Evolutionary conservation across 1,140 invertebrate genomes (phyloP).

Genomic region (Pygmarrhopalites habei): DNA sequence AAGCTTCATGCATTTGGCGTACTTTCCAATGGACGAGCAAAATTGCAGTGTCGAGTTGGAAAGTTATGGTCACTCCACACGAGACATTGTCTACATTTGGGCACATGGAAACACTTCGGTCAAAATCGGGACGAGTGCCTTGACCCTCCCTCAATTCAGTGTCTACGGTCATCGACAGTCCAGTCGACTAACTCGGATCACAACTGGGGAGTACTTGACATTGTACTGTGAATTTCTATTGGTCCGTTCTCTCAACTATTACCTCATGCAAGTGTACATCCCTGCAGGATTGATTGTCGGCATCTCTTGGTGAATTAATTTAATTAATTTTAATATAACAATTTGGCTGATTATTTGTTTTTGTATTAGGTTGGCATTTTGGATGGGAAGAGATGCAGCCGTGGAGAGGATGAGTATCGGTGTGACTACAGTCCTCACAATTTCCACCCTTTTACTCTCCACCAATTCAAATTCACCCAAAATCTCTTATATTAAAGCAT

Average conservation of each 20-base stretch:
- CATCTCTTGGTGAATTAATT: slow-evolving; percentile 97
- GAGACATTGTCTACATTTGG: not conserved
- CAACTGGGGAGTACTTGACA: not conserved
- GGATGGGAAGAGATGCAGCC: slow-evolving; percentile 87
- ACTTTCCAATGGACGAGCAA: slow-evolving; percentile 52
- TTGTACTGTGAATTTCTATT: not conserved
- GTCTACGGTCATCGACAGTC: not conserved
- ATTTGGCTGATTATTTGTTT: too few species aligned
- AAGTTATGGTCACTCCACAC: not conserved
- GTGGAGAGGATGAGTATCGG: slow-evolving; percentile 90
- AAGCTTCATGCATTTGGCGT: slow-evolving; percentile 52
- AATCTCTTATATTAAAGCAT: slow-evolving; percentile 95
- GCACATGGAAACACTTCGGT: not conserved
- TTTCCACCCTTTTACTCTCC: slow-evolving; percentile 96
- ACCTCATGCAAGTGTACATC: slow-evolving; percentile 98
- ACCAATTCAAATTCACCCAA: slow-evolving; percentile 94
- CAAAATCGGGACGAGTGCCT: not conserved
- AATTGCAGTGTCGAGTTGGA: not conserved
- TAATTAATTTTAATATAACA: too few species aligned
- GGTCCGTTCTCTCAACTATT: slow-evolving; percentile 45
- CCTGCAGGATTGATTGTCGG: slow-evolving; percentile 96
- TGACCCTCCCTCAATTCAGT: not conserved
- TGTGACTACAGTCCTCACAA: slow-evolving; percentile 87
- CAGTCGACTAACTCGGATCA: not conserved
- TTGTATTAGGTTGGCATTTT: slow-evolving; percentile 94